Conservation (phyloP, 2,888 invertebrate genomes). For the Listrodromus nycthemerus region DNA sequence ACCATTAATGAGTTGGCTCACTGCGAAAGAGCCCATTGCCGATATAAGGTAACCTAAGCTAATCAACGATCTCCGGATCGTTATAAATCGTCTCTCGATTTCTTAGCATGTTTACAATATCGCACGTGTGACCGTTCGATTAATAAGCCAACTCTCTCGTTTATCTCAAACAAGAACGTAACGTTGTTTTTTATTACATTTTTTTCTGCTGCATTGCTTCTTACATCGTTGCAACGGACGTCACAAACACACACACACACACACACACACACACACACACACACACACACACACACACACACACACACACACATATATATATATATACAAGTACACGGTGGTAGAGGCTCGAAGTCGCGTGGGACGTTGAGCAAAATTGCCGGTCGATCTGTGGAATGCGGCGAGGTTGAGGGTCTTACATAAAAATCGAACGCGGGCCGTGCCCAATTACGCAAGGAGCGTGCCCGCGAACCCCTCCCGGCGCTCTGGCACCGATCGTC, state of each 20-base stretch:
- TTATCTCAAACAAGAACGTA: conserved; percentile 2
- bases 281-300: background rate
- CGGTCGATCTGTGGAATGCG: conserved; percentile 67
- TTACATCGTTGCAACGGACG: background rate
- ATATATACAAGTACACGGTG: background rate
- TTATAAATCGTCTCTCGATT: conserved; percentile 27
- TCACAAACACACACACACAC: background rate
- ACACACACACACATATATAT: background rate
- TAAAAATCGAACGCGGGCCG: conserved; percentile 69
- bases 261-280: too few relatives aligned
- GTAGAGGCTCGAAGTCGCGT: conserved; percentile 43
- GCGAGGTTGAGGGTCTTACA: conserved; percentile 67
- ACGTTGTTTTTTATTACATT: conserved; percentile 4
- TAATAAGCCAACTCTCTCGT: conserved; percentile 18
- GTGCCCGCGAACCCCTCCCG: conserved; percentile 67
- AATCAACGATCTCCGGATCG: conserved; percentile 17
- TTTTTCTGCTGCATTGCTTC: conserved; percentile 6
- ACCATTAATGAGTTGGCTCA: background rate
- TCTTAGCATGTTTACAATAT: conserved; percentile 27
- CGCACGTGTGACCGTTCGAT: conserved; percentile 16
- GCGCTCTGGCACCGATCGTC: conserved; percentile 20
- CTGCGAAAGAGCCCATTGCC: background rate
- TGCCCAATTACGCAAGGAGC: conserved; percentile 71
- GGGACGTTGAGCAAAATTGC: conserved; percentile 67
- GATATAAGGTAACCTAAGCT: background rate